Evolutionary conservation across 2,797 vertebrate species (phyloP).

Genomic region (Crotalus adamanteus): DNA sequence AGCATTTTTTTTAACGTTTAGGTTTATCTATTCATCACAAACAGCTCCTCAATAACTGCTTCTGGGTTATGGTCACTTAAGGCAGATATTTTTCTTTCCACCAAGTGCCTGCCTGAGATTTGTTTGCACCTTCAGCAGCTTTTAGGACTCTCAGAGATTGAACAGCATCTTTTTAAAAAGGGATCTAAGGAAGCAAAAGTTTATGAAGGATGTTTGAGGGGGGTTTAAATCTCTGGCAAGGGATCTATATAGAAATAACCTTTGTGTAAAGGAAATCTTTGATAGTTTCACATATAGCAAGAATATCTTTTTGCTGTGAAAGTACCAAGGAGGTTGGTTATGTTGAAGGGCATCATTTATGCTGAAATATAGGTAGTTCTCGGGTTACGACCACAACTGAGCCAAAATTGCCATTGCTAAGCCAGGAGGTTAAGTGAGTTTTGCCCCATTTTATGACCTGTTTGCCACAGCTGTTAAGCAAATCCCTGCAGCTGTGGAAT

Average conservation of each 20-base stretch:
- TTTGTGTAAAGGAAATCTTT: neutral
- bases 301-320: neutral
- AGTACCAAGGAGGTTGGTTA: neutral
- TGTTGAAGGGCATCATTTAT: neutral
- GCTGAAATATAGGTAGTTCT: neutral
- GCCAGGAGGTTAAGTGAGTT: neutral
- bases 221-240: neutral
- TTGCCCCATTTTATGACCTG: neutral
- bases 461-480: neutral
- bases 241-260: neutral
- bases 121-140: neutral
- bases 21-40: neutral
- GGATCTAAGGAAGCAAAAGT: neutral
- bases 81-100: neutral
- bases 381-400: neutral
- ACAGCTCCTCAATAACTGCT: neutral
- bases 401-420: neutral
- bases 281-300: neutral
- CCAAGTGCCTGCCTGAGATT: neutral
- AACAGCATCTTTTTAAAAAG: neutral
- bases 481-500: neutral
- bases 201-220: neutral
- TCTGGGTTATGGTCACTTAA: neutral
- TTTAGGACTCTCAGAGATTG: constrained; percentile 3
- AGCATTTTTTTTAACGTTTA: neutral